Evolutionary conservation across 92 coral and sea anemone species (phyloP).

Genomic region (Micromussa lordhowensis): DNA sequence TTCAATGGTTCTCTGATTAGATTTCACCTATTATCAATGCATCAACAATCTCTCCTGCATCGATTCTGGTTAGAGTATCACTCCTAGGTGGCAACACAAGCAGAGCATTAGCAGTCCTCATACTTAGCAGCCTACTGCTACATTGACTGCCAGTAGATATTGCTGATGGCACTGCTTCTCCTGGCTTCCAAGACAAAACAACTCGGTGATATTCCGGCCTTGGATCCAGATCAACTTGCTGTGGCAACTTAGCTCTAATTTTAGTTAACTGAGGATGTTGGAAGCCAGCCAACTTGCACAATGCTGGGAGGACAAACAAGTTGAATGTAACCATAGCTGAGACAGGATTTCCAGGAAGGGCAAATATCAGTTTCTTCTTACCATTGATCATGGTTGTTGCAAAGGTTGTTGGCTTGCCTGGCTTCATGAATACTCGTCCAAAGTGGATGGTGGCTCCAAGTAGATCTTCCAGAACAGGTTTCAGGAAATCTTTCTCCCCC

Average conservation of each 20-base stretch:
- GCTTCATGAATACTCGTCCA: slow-evolving; percentile 98
- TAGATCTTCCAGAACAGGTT: slow-evolving; percentile 86
- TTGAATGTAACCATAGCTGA: slow-evolving; percentile 97
- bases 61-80: slow-evolving; percentile 58
- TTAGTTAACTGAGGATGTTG: slow-evolving; percentile 73
- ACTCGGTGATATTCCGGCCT: slow-evolving; percentile 97
- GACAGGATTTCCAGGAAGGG: slow-evolving; percentile 98
- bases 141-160: slow-evolving; percentile 97
- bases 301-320: slow-evolving; percentile 92
- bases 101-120: slow-evolving; percentile 97
- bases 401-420: slow-evolving; percentile 98
- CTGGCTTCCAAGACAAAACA: slow-evolving; percentile 83
- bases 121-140: slow-evolving; percentile 96
- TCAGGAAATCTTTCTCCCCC: slow-evolving; percentile 98
- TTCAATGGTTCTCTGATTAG: not conserved
- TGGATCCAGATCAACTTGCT: slow-evolving; percentile 77
- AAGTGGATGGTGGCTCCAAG: slow-evolving; percentile 91
- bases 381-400: slow-evolving; percentile 71
- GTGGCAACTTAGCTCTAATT: slow-evolving; percentile 75
- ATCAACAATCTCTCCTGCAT: slow-evolving; percentile 75
- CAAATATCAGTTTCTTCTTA: slow-evolving; percentile 79
- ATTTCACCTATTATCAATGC: slow-evolving; percentile 85
- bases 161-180: slow-evolving; percentile 86
- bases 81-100: slow-evolving; percentile 89
- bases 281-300: slow-evolving; percentile 87